These are phyloP conservation scores for Shargacucullia verbasci DNA, from an alignment of 2,888 invertebrate species.

Conservation along the genomic window DNA sequence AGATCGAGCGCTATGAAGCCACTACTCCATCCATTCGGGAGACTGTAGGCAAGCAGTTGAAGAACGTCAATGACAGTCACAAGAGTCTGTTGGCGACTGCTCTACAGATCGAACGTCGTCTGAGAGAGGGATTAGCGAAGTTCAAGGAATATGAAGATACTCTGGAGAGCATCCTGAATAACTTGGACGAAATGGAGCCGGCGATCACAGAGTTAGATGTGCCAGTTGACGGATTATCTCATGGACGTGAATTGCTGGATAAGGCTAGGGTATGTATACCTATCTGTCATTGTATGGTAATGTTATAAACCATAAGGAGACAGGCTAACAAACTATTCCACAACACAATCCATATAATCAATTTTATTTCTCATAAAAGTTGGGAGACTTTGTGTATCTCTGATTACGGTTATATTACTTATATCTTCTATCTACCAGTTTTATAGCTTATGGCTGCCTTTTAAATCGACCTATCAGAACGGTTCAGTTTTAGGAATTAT, in stretches of 20 bases:
- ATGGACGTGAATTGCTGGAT: constrained; percentile 92
- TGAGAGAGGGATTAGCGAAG: constrained; percentile 96
- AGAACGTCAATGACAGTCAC: constrained; percentile 98
- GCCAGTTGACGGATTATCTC: constrained; percentile 92
- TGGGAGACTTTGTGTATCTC: no score
- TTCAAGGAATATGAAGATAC: constrained; percentile 98
- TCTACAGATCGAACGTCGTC: constrained; percentile 95
- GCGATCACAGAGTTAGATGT: constrained; percentile 93
- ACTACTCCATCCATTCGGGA: constrained; percentile 93
- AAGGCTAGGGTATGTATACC: constrained; percentile 91
- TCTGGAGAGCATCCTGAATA: constrained; percentile 94
- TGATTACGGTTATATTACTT: no score
- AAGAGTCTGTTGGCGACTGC: constrained; percentile 96
- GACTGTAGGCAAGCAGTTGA: constrained; percentile 95
- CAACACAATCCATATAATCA: no score
- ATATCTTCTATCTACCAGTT: no score
- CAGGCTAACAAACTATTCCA: no score
- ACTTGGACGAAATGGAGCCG: constrained; percentile 94
- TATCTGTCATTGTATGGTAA: no score
- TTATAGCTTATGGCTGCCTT: no score
- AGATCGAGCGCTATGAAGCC: constrained; percentile 94
- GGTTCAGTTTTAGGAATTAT: no score
- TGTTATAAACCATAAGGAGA: no score
- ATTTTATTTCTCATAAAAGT: no score
- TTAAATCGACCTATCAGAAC: no score